These are phyloP conservation scores for Pangasianodon gigas DNA, from an alignment of 2,113 vertebrate genomes.

Conservation along the genomic window DNA sequence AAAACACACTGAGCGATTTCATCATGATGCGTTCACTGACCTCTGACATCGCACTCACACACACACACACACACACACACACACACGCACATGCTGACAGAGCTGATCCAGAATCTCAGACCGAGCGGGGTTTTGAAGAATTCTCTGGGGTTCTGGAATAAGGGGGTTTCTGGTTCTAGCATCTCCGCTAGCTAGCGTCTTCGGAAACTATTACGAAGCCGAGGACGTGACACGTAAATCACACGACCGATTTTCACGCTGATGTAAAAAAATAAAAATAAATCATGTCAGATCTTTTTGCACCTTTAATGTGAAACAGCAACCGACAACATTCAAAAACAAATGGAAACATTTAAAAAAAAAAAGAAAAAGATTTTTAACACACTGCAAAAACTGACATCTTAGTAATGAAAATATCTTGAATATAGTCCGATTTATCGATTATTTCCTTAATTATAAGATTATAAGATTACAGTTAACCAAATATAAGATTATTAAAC, in stretches of 20 bases:
- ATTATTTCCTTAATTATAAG: too few relatives aligned
- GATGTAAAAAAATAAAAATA: too few relatives aligned
- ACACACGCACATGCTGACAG: not conserved
- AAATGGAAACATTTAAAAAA: too few relatives aligned
- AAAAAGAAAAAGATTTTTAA: too few relatives aligned
- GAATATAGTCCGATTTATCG: too few relatives aligned
- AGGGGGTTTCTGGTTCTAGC: not conserved
- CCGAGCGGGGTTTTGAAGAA: not conserved
- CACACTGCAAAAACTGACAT: too few relatives aligned
- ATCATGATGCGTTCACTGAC: not conserved
- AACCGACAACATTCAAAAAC: too few relatives aligned
- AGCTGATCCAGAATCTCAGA: not conserved
- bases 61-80: not conserved
- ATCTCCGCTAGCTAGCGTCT: not conserved
- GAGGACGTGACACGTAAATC: not conserved
- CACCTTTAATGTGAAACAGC: too few relatives aligned
- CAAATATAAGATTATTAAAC: too few relatives aligned
- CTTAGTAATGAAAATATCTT: too few relatives aligned
- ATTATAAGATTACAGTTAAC: too few relatives aligned
- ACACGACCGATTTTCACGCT: not conserved
- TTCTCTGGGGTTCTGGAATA: not conserved
- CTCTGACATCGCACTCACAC: conserved; percentile 13
- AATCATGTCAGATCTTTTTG: too few relatives aligned
- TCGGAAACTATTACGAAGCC: not conserved
- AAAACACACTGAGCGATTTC: conserved; percentile 30